Conservation (phyloP, 2,888 invertebrate genomes). For the Zeuzera pyrina region DNA sequence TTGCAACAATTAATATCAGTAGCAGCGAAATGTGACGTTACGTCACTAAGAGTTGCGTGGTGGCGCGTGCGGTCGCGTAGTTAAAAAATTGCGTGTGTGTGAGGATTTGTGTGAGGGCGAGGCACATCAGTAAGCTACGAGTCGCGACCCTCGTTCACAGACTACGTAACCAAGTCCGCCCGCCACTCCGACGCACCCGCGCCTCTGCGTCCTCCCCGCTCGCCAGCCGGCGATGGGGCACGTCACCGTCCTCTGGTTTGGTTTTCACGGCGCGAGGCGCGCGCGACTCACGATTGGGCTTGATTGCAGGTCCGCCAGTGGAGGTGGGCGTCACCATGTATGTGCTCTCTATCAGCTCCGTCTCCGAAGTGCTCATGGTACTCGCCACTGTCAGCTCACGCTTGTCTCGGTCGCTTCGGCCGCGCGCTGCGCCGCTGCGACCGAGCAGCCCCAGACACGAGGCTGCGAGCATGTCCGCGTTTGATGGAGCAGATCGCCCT, state of each 20-base stretch:
- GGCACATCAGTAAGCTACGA: no score
- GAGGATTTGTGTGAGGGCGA: no score
- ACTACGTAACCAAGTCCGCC: slow-evolving; percentile 5
- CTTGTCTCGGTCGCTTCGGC: slow-evolving; percentile 27
- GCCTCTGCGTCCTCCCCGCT: slow-evolving; percentile 1
- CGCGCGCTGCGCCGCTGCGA: slow-evolving; percentile 43
- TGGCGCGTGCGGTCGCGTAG: no score
- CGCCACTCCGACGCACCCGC: slow-evolving; percentile 28
- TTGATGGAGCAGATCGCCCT: slow-evolving; percentile 61
- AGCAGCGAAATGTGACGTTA: slow-evolving; percentile 37
- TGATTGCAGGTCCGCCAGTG: slow-evolving; percentile 94
- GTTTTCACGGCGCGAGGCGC: slow-evolving; percentile 42
- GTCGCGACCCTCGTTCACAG: no score
- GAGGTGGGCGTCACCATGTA: slow-evolving; percentile 98
- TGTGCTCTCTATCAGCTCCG: slow-evolving; percentile 98
- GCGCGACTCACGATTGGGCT: slow-evolving; percentile 50
- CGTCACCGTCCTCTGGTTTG: slow-evolving; percentile 50
- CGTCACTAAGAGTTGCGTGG: slow-evolving; percentile 14
- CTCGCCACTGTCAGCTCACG: slow-evolving; percentile 64
- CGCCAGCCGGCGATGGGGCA: slow-evolving; percentile 46
- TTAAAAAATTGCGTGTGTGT: no score
- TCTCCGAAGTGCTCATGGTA: slow-evolving; percentile 99
- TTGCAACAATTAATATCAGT: slow-evolving; percentile 26
- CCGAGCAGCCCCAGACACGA: slow-evolving; percentile 72
- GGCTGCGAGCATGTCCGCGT: slow-evolving; percentile 70